Base-by-base conservation (phyloP, 2,797 vertebrate genomes). In the Pseudocheirus occidentalis region DNA sequence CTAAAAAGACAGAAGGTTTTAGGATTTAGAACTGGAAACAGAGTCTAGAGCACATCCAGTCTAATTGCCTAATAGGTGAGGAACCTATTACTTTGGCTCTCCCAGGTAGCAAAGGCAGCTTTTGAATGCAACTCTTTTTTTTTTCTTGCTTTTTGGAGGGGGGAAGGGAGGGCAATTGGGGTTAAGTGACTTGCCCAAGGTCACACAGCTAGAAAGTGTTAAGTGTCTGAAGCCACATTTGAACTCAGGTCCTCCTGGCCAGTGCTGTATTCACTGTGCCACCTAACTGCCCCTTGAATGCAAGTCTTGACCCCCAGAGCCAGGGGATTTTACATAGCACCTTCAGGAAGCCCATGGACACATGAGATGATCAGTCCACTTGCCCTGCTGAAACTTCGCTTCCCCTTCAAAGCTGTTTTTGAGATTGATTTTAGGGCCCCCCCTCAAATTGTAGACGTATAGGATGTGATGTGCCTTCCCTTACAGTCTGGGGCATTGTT, bases 311-410 rank as follows among this genome's bases (percentile, higher is more conserved):
- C 5, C 66, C 66, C n/a, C 66, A 81, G 40, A 81, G 18, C 18
- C n/a, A 46, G 34, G 62, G 14, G 12, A 1, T 31, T 66, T n/a
- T n/a, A 66, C 5, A n/a, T n/a, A 16, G n/a, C n/a, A 40, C 7
- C 28, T 40, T n/a, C 21, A 3, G 40, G 18, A 73, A 3, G 53
- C 54, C 18, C 0, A n/a, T 29, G n/a, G 21, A 12, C 57, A 34
- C 21, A 27, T 52, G 1, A 4, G n/a, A 81, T 40, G 5, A 4
- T 4, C 1, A 31, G n/a, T 0, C 12, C 28, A 27, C 9, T 5
- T 1, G 2, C 11, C 55, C 58, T 24, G 5, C 4, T 13, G 56
- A 18, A 9, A 11, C 56, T 12, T 52, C 29, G 11, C 12, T 66
- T 5, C 40, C 6, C 14, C 50, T 0, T 87, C 24, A 87, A 87